Conservation (phyloP, 2,888 invertebrate genomes). For the Saturnia pavonia region DNA sequence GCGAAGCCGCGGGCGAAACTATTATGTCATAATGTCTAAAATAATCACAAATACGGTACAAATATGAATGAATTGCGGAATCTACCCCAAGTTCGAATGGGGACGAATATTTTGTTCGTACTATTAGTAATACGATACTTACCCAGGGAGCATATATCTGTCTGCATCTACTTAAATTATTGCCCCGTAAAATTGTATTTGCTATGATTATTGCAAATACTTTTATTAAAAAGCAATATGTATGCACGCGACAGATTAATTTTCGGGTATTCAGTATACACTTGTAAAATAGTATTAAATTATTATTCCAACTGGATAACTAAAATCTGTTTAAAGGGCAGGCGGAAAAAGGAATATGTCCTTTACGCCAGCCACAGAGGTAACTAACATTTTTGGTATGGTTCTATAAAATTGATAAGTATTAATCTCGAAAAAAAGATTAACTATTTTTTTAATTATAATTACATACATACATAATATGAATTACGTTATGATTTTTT, state of each 20-base stretch:
- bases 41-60: constrained; percentile 19
- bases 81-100: constrained; percentile 23
- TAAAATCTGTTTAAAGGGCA: too few species aligned
- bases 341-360: too few species aligned
- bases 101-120: constrained; percentile 25
- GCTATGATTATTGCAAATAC: constrained; percentile 48
- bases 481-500: too few species aligned
- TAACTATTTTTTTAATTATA: too few species aligned
- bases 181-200: constrained; percentile 48
- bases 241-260: background rate
- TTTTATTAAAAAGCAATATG: constrained; percentile 39
- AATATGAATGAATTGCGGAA: constrained; percentile 23
- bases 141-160: constrained; percentile 30
- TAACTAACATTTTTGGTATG: too few species aligned
- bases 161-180: constrained; percentile 42
- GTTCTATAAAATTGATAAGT: too few species aligned
- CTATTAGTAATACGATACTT: constrained; percentile 49
- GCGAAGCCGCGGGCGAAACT: background rate
- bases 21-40: constrained; percentile 9
- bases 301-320: too few species aligned
- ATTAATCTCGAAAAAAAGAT: too few species aligned
- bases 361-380: too few species aligned
- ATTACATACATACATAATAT: too few species aligned
- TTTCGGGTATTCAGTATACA: background rate
- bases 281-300: background rate